Percentiles rank a stretch among this genome's conserved stretches.
Conservation (phyloP, 2,888 invertebrate species). For the Melinopterus prodromus region DNA sequence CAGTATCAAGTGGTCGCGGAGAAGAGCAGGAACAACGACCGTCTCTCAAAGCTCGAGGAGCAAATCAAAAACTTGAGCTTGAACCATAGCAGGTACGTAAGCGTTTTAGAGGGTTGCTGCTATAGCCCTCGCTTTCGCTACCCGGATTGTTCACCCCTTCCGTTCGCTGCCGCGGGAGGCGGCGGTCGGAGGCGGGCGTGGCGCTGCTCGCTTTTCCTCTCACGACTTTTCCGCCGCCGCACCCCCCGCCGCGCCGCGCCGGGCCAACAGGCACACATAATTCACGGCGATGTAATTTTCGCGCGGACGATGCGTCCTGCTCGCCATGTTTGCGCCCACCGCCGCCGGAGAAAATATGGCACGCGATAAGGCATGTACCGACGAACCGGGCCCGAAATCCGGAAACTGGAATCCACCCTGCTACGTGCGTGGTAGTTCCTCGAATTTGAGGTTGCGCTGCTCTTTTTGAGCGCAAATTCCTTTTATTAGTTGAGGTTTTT, state of each 20-base stretch:
- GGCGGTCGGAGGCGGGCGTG: background rate
- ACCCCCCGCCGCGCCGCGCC: conserved; percentile 6
- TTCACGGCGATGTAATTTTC: conserved; percentile 53
- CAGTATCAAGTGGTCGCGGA: conserved; percentile 72
- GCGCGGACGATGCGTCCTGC: conserved; percentile 47
- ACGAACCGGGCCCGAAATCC: conserved; percentile 42
- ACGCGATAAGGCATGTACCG: conserved; percentile 59
- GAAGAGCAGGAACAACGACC: conserved; percentile 72
- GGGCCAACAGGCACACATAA: conserved; percentile 42
- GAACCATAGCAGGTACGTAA: conserved; percentile 40
- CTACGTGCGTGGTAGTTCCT: background rate
- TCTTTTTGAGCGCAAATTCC: no score
- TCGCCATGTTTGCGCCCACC: conserved; percentile 44
- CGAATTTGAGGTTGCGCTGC: conserved; percentile 11
- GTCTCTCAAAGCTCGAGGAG: conserved; percentile 72
- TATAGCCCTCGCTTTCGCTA: background rate
- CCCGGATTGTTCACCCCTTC: background rate
- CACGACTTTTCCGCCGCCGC: background rate
- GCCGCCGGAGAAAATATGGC: conserved; percentile 54
- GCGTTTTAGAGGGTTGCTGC: background rate
- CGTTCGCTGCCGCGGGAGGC: background rate
- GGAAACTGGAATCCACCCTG: background rate
- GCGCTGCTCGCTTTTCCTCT: background rate
- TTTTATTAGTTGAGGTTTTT: no score
- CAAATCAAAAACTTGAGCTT: conserved; percentile 64